Evolutionary conservation across 2,888 invertebrate genomes (phyloP), one percentile per base, ranked within the genome.

Genomic region (Parasteatoda lunata): DNA sequence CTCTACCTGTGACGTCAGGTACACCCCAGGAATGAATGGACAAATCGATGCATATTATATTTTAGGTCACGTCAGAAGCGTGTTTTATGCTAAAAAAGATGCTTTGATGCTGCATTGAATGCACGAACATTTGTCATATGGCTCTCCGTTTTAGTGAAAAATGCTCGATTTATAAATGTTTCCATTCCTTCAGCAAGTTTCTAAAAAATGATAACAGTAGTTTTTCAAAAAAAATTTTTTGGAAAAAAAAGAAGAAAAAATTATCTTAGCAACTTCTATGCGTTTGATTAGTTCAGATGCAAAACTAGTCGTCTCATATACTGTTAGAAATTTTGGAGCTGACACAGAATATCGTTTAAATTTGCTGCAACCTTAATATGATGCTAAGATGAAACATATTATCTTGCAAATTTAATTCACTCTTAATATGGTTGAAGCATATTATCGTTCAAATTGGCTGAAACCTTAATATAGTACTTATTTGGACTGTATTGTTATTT

Each of bases 11-110:
- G 80, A 80, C 80, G 80, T 80, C 80, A 80, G 52, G 30, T 73
- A 64, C n/a, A 45, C 45, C 80, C 80, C 80, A 72, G 80, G 80
- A 80, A 73, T 72, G 80, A 66, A 72, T 72, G 80, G 47, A 49
- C 49, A 73, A 72, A 80, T 65, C 66, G 64, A 80, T 73, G 80
- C n/a, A 66, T 66, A 66, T 30, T 30, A 64, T 13, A 72, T 73
- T 66, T 65, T 80, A 65, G 72, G 72, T 71, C 72, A 80, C 80
- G 72, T 80, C 80, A 66, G 51, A 72, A 65, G 72, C 66, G 72
- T 52, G 51, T n/a, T 72, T 72, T 66, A 51, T 66, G 51, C 65
- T 13, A 49, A 47, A n/a, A 47, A 45, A 52, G 59, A 48, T 47
- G 70, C 49, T 70, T 15, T 13, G 72, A 8, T 54, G 59, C 15